These are phyloP conservation scores for Monochamus saltuarius DNA, from an alignment of 1,140 invertebrate species.

Conservation along the genomic window DNA sequence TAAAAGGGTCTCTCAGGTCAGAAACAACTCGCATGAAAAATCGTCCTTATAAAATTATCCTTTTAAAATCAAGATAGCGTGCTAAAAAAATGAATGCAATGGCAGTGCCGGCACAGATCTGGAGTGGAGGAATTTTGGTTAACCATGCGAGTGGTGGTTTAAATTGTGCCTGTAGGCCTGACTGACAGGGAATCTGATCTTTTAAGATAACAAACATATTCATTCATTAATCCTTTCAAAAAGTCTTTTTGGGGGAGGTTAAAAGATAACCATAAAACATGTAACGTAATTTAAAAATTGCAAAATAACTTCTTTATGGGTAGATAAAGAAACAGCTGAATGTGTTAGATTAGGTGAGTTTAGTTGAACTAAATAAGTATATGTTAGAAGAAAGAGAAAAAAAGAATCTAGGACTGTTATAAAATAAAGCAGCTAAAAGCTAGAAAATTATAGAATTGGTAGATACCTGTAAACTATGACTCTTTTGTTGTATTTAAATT, in stretches of 20 bases:
- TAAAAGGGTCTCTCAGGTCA: constrained; percentile 12
- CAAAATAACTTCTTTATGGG: no score
- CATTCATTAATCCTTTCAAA: constrained; percentile 16
- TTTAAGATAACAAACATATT: constrained; percentile 20
- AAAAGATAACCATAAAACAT: no score
- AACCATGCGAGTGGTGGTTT: not conserved
- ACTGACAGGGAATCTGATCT: constrained; percentile 20
- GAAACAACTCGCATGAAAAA: constrained; percentile 7
- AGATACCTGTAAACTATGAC: no score
- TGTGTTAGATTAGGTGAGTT: no score
- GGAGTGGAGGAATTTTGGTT: not conserved
- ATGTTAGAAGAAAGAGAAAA: no score
- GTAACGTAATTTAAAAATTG: no score
- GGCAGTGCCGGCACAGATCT: not conserved
- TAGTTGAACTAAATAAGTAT: no score
- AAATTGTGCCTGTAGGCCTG: constrained; percentile 8
- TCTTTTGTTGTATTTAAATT: no score
- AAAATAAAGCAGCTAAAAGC: no score
- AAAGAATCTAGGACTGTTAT: no score
- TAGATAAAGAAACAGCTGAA: no score
- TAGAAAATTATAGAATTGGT: no score
- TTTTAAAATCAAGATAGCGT: constrained; percentile 8
- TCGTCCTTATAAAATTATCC: not conserved
- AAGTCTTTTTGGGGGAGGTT: not conserved
- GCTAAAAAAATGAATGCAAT: constrained; percentile 1